Base-by-base conservation (phyloP, 1,140 invertebrate species). In the Galleria mellonella region DNA sequence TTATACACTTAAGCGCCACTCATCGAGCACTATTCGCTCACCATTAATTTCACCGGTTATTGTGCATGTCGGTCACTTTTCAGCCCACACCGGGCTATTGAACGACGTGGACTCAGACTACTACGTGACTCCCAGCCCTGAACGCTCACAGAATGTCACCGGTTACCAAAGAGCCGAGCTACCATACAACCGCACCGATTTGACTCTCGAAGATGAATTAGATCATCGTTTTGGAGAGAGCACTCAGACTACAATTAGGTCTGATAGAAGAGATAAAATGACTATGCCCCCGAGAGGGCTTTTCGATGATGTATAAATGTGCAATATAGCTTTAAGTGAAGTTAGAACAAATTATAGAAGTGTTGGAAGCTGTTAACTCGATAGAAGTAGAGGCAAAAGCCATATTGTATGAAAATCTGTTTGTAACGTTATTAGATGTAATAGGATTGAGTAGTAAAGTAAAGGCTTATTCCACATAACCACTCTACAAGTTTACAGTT, bases 211-310 rank as follows among this genome's bases (percentile, higher is more conserved):
- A 7, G 87, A 90, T 43, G 89, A 91, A 45, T 81, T 91, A 7
- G 89, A 90, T 48, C 78, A 87, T 0, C 75, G 90, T 2, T 91
- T 91, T 56, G 90, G 90, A 0, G 86, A 88, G 0, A 90, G 89
- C 52, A 88, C 90, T 0, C 69, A 88, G 11, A 70, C 87, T n/a
- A 58, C 69, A 0, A 54, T 77, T 4, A 72, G 78, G 31, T 66
- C 79, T 7, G 83, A 88, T 82, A 47, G 85, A 71, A 47, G 85
- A 71, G 55, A 85, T 53, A 87, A 74, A 59, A 87, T 91, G 35
- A 90, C 89, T 2, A 88, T 89, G 39, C 93, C 94, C 0, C 94
- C 93, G 0, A 86, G 90, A 51, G 93, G 94, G 35, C 89, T 97
- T 39, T 97, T 97, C 63, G 94, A 97, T 79, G 94, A 97, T 38